phyloP scores from a whole-genome alignment of 1,140 invertebrate species.

The honey bee (Apis mellifera) region Amel_HAv3.1 CM009932.2:11403501-11404000 shows the following conservation, averaged over 20 bases:
- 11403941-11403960: conserved; percentile 56
- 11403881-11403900: not conserved
- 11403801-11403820: too few species aligned
- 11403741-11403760: conserved; percentile 62
- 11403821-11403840: conserved; percentile 6
- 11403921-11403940: conserved; percentile 34
- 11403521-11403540: conserved; percentile 25
- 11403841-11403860: conserved; percentile 20
- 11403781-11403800: not conserved
- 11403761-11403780: not conserved
- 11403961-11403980: conserved; percentile 65
- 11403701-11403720: conserved; percentile 55
- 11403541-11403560: conserved; percentile 20
- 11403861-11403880: not conserved
- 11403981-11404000: conserved; percentile 49
- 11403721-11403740: conserved; percentile 64
- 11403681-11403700: conserved; percentile 1
- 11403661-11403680: too few species aligned
- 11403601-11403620: not conserved
- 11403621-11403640: not conserved
- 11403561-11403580: conserved; percentile 1
- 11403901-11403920: conserved; percentile 10
- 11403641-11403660: not conserved
- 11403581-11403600: not conserved
- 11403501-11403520: not conserved